Evolutionary conservation across 2,888 invertebrate species (phyloP), one percentile per base, ranked within the genome.

Genomic region (Tetramorium bicarinatum): DNA sequence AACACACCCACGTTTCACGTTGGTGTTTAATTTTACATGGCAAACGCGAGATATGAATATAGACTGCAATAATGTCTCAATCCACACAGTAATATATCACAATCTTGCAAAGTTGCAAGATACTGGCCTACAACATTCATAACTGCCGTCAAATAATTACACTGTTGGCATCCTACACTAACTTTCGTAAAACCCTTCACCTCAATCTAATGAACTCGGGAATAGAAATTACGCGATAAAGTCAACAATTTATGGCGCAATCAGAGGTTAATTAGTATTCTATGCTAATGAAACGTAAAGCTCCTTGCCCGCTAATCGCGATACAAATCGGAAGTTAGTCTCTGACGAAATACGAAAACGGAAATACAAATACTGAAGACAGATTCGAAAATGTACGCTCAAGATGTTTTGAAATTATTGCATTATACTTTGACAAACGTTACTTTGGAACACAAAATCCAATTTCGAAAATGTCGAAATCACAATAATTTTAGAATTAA

Each of bases 231-330:
- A 80, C 81, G 34, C 34, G 71, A 18, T 77, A 56, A 71, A 79
- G 34, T 47, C 79, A 71, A 79, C 56, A 64, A 81, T 84, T 82
- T 66, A 84, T 41, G 34, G 38, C 56, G 34, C 59, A 47, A 71
- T 54, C 74, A 72, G 85, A 69, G 83, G 82, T 83, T 85, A 83
- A 87, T 88, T 90, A 87, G 74, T 84, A 64, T 66, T 84, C 79
- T 77, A 83, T 67, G 87, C 82, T 88, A 89, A 89, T 85, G 87
- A 89, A 88, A 89, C 83, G 74, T 61, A 82, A 34, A 38, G 81
- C 67, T 75, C n/a, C n/a, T 54, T 76, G 38, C 25, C 8, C 15
- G n/a, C n/a, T 66, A 66, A 54, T 79, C 56, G 34, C 3, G 15
- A 18, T 77, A 77, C 54, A 69, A 67, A 77, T 67, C 15, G 1